Conservation (phyloP, 2,888 invertebrate genomes). For the Plebejus anna region DNA sequence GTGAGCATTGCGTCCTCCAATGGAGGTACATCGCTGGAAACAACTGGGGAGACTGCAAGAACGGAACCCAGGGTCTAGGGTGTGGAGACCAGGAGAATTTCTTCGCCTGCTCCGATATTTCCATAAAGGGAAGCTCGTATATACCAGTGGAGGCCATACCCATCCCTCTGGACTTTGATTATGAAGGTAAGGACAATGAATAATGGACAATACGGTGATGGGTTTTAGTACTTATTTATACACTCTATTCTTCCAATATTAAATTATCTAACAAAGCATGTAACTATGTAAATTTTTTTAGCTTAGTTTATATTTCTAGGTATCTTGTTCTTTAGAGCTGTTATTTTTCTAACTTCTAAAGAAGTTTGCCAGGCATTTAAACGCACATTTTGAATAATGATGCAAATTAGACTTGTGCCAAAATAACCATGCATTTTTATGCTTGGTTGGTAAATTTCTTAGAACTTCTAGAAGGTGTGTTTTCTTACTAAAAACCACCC, state of each 20-base stretch:
- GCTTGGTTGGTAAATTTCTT: neutral
- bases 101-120: conserved; percentile 88
- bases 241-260: neutral
- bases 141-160: conserved; percentile 45
- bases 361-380: neutral
- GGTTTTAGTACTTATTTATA: neutral
- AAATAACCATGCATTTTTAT: neutral
- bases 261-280: neutral
- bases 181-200: conserved; percentile 19
- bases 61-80: conserved; percentile 86
- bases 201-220: neutral
- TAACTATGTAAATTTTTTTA: neutral
- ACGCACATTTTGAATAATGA: neutral
- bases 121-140: conserved; percentile 74
- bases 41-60: conserved; percentile 87
- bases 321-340: neutral
- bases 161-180: conserved; percentile 5
- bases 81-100: conserved; percentile 94
- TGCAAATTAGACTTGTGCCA: neutral
- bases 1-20: conserved; percentile 90
- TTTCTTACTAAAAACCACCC: neutral
- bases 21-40: conserved; percentile 93
- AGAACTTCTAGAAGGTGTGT: neutral
- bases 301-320: neutral
- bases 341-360: neutral